These are phyloP conservation scores for Proterorhinus semilunaris DNA, from an alignment of 2,113 vertebrate genomes.

Conservation along the genomic window DNA sequence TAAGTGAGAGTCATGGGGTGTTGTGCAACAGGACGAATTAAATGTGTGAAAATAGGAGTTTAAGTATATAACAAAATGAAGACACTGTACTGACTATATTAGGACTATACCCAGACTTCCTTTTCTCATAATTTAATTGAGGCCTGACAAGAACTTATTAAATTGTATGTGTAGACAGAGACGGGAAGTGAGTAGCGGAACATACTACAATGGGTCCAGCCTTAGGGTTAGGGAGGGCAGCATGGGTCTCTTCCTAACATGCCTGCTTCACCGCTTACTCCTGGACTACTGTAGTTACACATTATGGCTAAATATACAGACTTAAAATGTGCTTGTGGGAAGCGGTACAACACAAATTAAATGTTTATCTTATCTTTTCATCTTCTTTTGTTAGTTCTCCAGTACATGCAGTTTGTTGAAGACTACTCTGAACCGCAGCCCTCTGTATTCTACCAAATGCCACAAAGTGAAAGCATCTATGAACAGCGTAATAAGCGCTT, in stretches of 20 bases:
- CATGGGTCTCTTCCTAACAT: constrained; percentile 65
- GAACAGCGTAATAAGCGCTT: constrained; percentile 94
- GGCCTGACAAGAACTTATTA: constrained; percentile 55
- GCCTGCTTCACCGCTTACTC: constrained; percentile 59
- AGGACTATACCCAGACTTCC: background rate
- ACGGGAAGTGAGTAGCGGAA: constrained; percentile 64
- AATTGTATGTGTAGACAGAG: constrained; percentile 42
- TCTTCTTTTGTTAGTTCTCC: constrained; percentile 79
- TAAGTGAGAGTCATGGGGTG: constrained; percentile 74
- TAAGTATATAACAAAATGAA: constrained; percentile 8
- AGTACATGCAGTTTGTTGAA: constrained; percentile 98
- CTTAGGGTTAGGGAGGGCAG: constrained; percentile 50
- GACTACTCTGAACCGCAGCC: constrained; percentile 98
- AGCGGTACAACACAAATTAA: background rate
- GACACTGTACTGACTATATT: constrained; percentile 4
- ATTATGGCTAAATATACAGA: background rate
- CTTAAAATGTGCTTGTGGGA: background rate
- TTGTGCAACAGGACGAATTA: background rate
- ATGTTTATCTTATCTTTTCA: background rate
- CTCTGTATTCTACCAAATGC: constrained; percentile 95
- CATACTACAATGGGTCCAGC: constrained; percentile 64
- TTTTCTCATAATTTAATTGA: constrained; percentile 33
- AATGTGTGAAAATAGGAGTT: background rate
- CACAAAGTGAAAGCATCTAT: constrained; percentile 95
- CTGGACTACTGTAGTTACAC: constrained; percentile 45